These are phyloP conservation scores for Phoxinus dragarum DNA, from an alignment of 2,797 vertebrate genomes.

Conservation along the genomic window DNA sequence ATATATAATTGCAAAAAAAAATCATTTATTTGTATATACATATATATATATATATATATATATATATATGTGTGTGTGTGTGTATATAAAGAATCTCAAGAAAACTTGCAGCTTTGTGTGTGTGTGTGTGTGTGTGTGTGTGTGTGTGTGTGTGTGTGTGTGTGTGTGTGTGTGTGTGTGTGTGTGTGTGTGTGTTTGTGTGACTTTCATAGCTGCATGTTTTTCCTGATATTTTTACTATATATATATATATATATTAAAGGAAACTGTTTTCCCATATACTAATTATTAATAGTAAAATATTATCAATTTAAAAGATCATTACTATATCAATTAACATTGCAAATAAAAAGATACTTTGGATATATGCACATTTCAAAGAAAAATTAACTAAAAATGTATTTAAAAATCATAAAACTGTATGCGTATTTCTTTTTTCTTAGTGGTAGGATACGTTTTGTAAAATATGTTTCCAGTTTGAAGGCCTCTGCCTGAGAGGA, in stretches of 20 bases:
- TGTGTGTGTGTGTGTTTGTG: no score
- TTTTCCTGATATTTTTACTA: no score
- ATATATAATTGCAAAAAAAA: neutral
- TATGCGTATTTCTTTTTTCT: neutral
- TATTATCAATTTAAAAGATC: neutral
- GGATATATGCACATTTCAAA: neutral
- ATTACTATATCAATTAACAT: neutral
- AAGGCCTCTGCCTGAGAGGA: constrained; percentile 18
- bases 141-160: no score
- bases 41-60: no score
- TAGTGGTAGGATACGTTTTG: neutral
- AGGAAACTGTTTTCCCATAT: neutral
- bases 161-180: no score
- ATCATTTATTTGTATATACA: no score
- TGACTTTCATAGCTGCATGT: no score
- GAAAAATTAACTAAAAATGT: neutral
- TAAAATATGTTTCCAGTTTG: neutral
- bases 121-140: no score
- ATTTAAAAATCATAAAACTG: neutral
- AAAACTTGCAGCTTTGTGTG: no score
- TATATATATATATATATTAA: neutral
- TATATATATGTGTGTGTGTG: neutral
- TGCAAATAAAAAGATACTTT: neutral
- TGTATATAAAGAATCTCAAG: no score
- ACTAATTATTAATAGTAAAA: neutral